Percentiles rank a stretch among this genome's conserved stretches.
Conservation (phyloP, 2,888 invertebrate species). For the Rambutsinella grinnellia region DNA sequence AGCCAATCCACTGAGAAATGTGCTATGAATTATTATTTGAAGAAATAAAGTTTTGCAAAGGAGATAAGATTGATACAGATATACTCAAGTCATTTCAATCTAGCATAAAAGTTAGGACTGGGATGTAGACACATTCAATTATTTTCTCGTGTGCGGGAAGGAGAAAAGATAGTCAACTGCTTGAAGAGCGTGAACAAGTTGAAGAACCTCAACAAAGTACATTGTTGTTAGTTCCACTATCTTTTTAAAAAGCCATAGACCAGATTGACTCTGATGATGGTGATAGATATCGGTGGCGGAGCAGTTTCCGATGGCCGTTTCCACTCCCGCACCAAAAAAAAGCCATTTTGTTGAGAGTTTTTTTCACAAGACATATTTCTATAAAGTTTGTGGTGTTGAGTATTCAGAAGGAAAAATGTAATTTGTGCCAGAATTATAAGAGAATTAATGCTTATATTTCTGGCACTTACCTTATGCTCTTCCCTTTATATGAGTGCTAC, state of each 20-base stretch:
- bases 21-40: too few relatives aligned
- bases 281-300: conserved; percentile 35
- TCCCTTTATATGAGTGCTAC: not conserved
- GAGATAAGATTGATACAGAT: conserved; percentile 19
- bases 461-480: conserved; percentile 17
- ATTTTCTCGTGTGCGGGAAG: conserved; percentile 1
- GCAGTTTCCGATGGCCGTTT: conserved; percentile 43
- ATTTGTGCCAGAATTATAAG: not conserved
- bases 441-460: not conserved
- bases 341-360: conserved; percentile 1
- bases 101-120: conserved; percentile 4
- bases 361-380: conserved; percentile 22
- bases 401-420: not conserved
- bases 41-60: conserved; percentile 3
- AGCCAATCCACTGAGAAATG: too few relatives aligned
- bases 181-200: conserved; percentile 42
- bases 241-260: conserved; percentile 9
- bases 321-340: conserved; percentile 15
- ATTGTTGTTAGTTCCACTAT: conserved; percentile 36
- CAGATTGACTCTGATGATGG: conserved; percentile 31
- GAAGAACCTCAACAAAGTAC: conserved; percentile 31
- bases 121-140: conserved; percentile 14
- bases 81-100: conserved; percentile 15
- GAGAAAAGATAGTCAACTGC: conserved; percentile 3
- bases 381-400: not conserved